These are phyloP conservation scores for Wiebesia pumilae DNA, from an alignment of 1,140 invertebrate genomes.

Conservation along the genomic window DNA sequence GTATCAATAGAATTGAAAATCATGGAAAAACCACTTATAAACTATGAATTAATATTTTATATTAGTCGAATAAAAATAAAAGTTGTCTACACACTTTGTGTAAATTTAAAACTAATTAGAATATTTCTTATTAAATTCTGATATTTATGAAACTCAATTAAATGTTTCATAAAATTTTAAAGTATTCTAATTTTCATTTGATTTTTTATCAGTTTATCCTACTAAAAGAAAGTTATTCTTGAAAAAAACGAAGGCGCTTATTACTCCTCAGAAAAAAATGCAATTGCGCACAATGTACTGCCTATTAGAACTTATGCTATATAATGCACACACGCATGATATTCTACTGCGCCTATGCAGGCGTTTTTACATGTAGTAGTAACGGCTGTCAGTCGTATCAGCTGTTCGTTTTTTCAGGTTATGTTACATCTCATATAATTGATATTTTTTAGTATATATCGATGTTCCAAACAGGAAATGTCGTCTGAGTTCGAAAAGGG, in stretches of 20 bases:
- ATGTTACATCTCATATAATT: slow-evolving; percentile 55
- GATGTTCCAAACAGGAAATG: slow-evolving; percentile 56
- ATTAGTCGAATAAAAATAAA: too few species aligned
- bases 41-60: too few species aligned
- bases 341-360: neutral
- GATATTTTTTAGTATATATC: slow-evolving; percentile 51
- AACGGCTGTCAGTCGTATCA: slow-evolving; percentile 46
- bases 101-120: too few species aligned
- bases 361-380: slow-evolving; percentile 29
- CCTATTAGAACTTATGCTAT: neutral
- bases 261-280: neutral
- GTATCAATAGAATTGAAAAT: too few species aligned
- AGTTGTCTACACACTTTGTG: too few species aligned
- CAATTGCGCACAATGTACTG: neutral
- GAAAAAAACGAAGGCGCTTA: neutral
- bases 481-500: slow-evolving; percentile 55
- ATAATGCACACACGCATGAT: neutral
- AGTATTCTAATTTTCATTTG: neutral
- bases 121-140: too few species aligned
- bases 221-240: neutral
- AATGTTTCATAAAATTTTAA: too few species aligned
- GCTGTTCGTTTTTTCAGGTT: slow-evolving; percentile 59
- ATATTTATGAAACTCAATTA: too few species aligned
- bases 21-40: too few species aligned
- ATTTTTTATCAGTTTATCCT: neutral